Evolutionary conservation across 2,113 vertebrate genomes (phyloP), one percentile per base, ranked within the genome.

Genomic region (Carassius carassius): DNA sequence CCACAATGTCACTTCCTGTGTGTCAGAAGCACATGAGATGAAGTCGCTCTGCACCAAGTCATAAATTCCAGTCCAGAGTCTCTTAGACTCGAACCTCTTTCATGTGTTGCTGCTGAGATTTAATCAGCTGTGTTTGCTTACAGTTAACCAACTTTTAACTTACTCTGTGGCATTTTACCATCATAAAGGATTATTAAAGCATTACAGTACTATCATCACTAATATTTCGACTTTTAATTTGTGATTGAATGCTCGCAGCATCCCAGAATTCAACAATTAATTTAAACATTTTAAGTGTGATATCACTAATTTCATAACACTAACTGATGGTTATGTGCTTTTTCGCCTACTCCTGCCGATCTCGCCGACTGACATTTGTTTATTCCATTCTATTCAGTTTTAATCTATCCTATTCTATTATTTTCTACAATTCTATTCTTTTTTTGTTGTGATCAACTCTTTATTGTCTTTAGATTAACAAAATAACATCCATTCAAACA

Each of bases 1-100:
- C 75, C 23, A 49, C 35, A 13, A 23, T 67, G 54, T 83, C 79
- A 88, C 85, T 87, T 84, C 85, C 89, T 88, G 85, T 87, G 85
- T 73, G 81, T 87, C 85, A 86, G 65, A 73, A 29, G 78, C 85
- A 82, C 75, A 63, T 60, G 80, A 82, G 84, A 74, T 17, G 2
- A 19, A 58, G 73, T 74, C 25, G 49, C 35, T 60, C 35, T 16
- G 4, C 74, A 19, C 17, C 13, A 23, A 78, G 85, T 72, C 76
- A 29, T 86, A 41, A 60, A 69, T 60, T 54, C 69, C 81, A 44
- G 72, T 3, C 51, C 82, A 51, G 88, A 60, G 44, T 47, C 44
- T 47, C 11, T 47, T 10, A 47, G 44, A 47, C 44, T 47, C 44
- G 12, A 12, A 47, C 10, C 21, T 60, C 13, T 17, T n/a, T 54